Percentiles rank a stretch among this genome's conserved stretches.
These are phyloP conservation scores for Lithosia quadra DNA, from an alignment of 2,888 invertebrate species.

Conservation along the genomic window DNA sequence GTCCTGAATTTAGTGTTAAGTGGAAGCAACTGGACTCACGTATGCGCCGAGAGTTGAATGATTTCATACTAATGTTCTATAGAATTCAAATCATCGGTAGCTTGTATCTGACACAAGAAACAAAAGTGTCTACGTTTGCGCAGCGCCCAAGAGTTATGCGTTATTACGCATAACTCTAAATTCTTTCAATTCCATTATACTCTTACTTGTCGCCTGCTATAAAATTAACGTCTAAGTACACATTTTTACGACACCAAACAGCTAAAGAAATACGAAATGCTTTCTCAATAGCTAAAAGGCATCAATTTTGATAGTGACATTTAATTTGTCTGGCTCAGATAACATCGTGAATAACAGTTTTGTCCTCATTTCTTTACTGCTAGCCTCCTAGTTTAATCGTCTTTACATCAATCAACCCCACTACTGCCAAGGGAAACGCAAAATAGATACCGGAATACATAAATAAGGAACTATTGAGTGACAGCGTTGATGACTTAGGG, in stretches of 20 bases:
- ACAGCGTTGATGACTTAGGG: neutral
- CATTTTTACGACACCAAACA: neutral
- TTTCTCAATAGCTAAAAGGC: conserved; percentile 5
- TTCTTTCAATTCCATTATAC: neutral
- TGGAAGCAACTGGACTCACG: too few relatives aligned
- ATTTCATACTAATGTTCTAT: too few relatives aligned
- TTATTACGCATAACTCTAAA: neutral
- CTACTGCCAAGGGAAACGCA: neutral
- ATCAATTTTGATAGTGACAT: conserved; percentile 9
- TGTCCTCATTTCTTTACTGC: neutral
- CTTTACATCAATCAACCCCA: conserved; percentile 10
- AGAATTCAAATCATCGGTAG: too few relatives aligned
- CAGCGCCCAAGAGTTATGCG: too few relatives aligned
- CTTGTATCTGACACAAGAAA: too few relatives aligned
- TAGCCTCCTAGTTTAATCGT: neutral
- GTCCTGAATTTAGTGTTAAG: too few relatives aligned
- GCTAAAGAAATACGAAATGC: neutral
- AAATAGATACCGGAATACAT: neutral
- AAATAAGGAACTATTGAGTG: neutral
- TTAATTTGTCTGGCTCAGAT: conserved; percentile 10
- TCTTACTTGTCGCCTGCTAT: neutral
- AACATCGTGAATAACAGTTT: conserved; percentile 16
- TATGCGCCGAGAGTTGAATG: too few relatives aligned
- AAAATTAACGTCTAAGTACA: neutral
- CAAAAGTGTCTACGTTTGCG: too few relatives aligned